These are phyloP conservation scores for Cochlearius cochlearius DNA, from an alignment of 2,113 vertebrate species.

Conservation along the genomic window DNA sequence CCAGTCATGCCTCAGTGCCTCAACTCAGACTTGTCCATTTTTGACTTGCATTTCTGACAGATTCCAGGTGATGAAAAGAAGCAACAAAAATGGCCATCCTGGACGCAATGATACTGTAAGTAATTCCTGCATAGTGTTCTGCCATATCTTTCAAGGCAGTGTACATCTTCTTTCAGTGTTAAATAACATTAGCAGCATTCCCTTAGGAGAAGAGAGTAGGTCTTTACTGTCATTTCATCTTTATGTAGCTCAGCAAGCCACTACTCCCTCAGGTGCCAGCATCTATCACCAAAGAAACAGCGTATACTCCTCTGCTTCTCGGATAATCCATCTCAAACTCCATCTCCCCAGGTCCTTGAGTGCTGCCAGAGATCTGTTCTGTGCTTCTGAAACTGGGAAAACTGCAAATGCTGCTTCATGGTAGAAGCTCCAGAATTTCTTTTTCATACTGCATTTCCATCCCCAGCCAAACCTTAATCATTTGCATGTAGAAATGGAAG, in stretches of 20 bases:
- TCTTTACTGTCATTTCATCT: not conserved
- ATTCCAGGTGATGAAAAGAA: not conserved
- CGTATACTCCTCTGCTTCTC: not conserved
- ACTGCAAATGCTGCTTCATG: not conserved
- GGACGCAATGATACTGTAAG: not conserved
- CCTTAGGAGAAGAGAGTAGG: not conserved
- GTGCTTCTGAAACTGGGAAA: not conserved
- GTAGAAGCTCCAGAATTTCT: not conserved
- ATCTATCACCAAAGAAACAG: not conserved
- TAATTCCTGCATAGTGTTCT: not conserved
- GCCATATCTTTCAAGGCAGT: not conserved
- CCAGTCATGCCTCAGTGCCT: not conserved
- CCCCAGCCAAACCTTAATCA: not conserved
- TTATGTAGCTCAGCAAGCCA: not conserved
- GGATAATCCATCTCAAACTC: not conserved
- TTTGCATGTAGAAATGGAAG: not conserved
- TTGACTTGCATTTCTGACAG: not conserved
- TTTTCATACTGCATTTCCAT: not conserved
- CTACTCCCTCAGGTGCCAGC: not conserved
- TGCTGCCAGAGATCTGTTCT: not conserved
- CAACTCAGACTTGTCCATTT: not conserved
- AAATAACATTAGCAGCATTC: not conserved
- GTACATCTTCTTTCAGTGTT: not conserved
- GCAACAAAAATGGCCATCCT: not conserved
- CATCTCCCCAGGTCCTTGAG: not conserved